Conservation (phyloP, 2,113 vertebrate species). For the Chloroceryle aenea region DNA sequence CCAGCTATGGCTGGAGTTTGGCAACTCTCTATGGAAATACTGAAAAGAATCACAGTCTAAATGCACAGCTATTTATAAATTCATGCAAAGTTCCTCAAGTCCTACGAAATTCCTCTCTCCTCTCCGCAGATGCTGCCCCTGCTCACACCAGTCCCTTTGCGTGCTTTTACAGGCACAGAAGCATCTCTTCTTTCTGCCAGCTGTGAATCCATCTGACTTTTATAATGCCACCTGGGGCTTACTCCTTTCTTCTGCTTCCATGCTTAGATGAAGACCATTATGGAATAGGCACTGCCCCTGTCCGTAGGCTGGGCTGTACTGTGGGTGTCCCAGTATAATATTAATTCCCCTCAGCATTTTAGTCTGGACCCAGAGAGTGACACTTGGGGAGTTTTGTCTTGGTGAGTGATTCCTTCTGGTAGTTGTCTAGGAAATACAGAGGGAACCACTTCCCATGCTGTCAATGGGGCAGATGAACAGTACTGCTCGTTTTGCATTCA, state of each 20-base stretch:
- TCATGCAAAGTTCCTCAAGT: background rate
- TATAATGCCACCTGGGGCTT: background rate
- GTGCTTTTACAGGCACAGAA: background rate
- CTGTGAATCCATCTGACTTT: background rate
- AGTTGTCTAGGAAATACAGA: constrained; percentile 18
- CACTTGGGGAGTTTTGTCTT: background rate
- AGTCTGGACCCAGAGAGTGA: background rate
- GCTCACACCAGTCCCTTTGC: background rate
- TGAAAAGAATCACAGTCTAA: background rate
- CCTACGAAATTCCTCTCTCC: background rate
- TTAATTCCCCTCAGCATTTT: rapidly evolving
- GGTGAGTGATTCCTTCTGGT: background rate
- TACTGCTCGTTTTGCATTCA: background rate
- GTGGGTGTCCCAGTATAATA: background rate
- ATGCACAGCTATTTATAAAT: background rate
- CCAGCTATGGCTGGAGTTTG: background rate
- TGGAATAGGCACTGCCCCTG: background rate
- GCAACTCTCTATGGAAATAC: background rate
- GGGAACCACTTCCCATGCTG: constrained; percentile 16
- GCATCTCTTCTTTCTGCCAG: background rate
- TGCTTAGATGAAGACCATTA: background rate
- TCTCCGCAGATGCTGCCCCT: background rate
- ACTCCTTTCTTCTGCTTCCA: background rate
- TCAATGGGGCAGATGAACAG: rapidly evolving
- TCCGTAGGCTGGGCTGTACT: background rate